These are phyloP conservation scores for Trachymyrmex septentrionalis DNA, from an alignment of 1,140 invertebrate genomes.

Conservation along the genomic window DNA sequence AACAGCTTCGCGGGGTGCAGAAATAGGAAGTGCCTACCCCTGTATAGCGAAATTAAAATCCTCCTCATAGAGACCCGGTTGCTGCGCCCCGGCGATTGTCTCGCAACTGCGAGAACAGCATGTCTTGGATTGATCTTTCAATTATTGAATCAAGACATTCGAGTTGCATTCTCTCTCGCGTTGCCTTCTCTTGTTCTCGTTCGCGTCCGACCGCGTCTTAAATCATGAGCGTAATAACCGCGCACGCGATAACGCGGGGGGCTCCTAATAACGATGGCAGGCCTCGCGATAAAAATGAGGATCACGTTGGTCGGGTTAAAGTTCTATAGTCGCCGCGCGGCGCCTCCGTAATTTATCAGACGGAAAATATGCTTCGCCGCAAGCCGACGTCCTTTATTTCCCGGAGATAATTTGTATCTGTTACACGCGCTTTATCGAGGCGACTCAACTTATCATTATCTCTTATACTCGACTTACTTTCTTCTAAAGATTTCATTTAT, in stretches of 20 bases:
- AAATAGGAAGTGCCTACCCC: background rate
- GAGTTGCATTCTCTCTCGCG: background rate
- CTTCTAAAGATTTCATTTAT: constrained; percentile 12
- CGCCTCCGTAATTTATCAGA: constrained; percentile 49
- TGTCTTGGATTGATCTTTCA: constrained; percentile 55
- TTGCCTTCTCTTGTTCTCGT: background rate
- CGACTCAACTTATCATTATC: background rate
- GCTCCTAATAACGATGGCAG: constrained; percentile 48
- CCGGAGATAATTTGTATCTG: constrained; percentile 56
- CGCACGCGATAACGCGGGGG: constrained; percentile 36
- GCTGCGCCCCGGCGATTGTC: background rate
- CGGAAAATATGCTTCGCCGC: constrained; percentile 57
- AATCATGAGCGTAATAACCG: constrained; percentile 57
- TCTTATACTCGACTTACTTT: background rate
- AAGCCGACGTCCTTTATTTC: constrained; percentile 46
- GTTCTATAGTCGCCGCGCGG: constrained; percentile 55
- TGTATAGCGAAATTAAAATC: constrained; percentile 53
- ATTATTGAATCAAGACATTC: constrained; percentile 60
- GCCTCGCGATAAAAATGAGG: constrained; percentile 57
- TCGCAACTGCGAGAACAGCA: background rate
- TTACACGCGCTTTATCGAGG: constrained; percentile 37
- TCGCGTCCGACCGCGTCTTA: constrained; percentile 28
- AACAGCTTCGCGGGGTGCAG: constrained; percentile 20
- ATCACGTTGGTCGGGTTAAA: constrained; percentile 52
- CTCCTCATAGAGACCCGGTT: background rate